phyloP scores from a whole-genome alignment of 1,140 invertebrate genomes.

The Babylonia areolata region DNA sequence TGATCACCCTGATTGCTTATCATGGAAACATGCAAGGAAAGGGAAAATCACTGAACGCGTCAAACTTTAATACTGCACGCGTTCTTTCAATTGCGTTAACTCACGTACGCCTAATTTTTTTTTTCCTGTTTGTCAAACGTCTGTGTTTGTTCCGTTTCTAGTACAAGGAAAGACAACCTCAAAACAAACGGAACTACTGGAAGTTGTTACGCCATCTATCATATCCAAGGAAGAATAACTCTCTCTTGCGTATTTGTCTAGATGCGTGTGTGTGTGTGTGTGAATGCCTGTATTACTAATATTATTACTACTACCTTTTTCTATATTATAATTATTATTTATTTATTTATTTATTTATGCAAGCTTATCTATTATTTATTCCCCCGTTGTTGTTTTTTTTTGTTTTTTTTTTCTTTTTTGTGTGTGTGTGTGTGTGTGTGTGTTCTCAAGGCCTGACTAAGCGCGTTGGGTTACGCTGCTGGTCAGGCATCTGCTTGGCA shows the following conservation, averaged over 20 bases:
- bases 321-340: no score
- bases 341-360: no score
- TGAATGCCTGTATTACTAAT: no score
- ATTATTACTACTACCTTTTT: not conserved
- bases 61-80: not conserved
- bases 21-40: not conserved
- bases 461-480: no score
- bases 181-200: not conserved
- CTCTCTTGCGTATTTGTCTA: no score
- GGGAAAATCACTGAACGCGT: not conserved
- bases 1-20: not conserved
- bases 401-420: not conserved
- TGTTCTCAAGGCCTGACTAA: not conserved
- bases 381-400: not conserved
- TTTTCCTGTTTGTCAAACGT: not conserved
- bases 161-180: not conserved
- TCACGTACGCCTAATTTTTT: no score
- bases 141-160: not conserved
- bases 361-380: not conserved
- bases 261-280: no score
- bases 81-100: not conserved
- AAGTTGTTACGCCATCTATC: constrained; percentile 2
- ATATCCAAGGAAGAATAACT: not conserved
- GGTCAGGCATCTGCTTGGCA: no score
- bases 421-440: no score